Base-by-base conservation (phyloP, 2,797 vertebrate species). In the Brachyrhaphis roseni region DNA sequence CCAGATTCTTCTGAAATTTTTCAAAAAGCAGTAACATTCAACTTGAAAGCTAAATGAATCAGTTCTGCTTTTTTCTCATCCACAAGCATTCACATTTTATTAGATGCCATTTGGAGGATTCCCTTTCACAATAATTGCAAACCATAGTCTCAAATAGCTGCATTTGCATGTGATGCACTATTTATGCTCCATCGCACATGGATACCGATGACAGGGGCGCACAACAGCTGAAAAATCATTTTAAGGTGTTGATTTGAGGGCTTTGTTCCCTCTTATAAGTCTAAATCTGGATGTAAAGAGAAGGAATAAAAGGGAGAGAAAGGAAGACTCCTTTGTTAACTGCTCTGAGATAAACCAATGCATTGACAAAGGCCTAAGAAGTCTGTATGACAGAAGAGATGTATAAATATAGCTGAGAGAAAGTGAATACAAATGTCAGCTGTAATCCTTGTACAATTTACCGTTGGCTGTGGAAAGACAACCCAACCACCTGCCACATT, bases 381-480 rank as follows among this genome's bases (percentile, higher is more conserved):
- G 68, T 80, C 80, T 78, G 10, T 49, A 59, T 68, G 41, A 12
- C 47, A 8, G 53, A 5, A 78, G 51, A 39, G 41, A 62, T 34
- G 62, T n/a, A 84, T 64, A 86, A 70, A 85, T 34, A 71, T 53
- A 71, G 43, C 39, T 78, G 62, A 16, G 62, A 13, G 71, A 78
- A 66, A 68, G 36, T 74, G 72, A 77, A 49, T 11, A 6, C 76
- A 26, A 78, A 77, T 87, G 86, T 90, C 89, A 87, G 45, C 82
- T 90, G 68, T 84, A 76, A 88, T 73, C 31, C 79, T 73, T 31
- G 80, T 91, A 91, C 91, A 93, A 92, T 91, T 91, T 89, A 91
- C 80, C 84, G 84, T 86, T 82, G 89, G 85, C 83, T 80, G 88
- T 83, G 85, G 75, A 82, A 82, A 86, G 82, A 81, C 75, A 72